These are phyloP conservation scores for Marronus borbonicus DNA, from an alignment of 2,888 invertebrate species.

Conservation along the genomic window DNA sequence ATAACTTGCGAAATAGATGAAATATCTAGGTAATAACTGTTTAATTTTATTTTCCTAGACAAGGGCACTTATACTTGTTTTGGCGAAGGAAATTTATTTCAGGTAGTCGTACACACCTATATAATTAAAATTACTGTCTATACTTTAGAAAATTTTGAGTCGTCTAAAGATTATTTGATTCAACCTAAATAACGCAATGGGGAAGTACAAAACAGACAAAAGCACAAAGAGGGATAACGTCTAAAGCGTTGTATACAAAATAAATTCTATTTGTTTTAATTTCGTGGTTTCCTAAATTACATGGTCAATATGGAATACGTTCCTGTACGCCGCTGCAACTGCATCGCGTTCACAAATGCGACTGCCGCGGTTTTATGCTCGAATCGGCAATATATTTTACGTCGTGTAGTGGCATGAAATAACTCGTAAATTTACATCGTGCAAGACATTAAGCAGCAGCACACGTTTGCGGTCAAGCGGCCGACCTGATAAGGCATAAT, in stretches of 20 bases:
- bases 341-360: constrained; percentile 32
- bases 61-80: too few species aligned
- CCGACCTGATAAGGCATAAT: constrained; percentile 54
- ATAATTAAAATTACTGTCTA: too few species aligned
- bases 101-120: too few species aligned
- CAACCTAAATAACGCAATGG: too few species aligned
- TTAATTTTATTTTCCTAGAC: too few species aligned
- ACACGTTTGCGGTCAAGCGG: constrained; percentile 55
- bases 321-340: constrained; percentile 18
- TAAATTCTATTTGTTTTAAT: constrained; percentile 21
- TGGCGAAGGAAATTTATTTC: too few species aligned
- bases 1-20: too few species aligned
- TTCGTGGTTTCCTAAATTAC: constrained; percentile 16
- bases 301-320: constrained; percentile 21
- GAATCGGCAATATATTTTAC: constrained; percentile 41
- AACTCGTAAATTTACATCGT: constrained; percentile 50
- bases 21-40: too few species aligned
- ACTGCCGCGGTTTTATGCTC: constrained; percentile 34
- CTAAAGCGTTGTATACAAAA: not conserved
- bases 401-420: constrained; percentile 41
- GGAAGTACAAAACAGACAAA: too few species aligned
- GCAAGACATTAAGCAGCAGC: constrained; percentile 50
- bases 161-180: too few species aligned
- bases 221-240: not conserved
- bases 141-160: too few species aligned